Percentiles rank a stretch among this genome's conserved stretches.
Conservation (phyloP, 2,888 invertebrate genomes). For the Scaptomyza cyrtandrae region DNA sequence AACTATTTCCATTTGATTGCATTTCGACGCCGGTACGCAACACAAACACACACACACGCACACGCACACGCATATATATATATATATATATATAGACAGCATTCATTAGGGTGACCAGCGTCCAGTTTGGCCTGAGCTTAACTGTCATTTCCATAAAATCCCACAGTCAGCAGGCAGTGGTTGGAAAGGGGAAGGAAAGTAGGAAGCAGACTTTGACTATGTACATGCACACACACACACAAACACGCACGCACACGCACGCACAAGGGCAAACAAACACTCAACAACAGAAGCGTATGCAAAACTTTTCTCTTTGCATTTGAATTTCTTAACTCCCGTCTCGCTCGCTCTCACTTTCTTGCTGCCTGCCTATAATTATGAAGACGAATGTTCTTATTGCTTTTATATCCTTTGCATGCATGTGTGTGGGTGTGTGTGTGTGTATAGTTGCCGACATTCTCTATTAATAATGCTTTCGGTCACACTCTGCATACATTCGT, state of each 20-base stretch:
- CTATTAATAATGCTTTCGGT: conserved; percentile 79
- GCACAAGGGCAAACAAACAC: conserved; percentile 14
- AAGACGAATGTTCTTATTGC: conserved; percentile 79
- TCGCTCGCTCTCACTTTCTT: conserved; percentile 2
- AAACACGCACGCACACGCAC: conserved; percentile 4
- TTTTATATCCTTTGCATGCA: conserved; percentile 66
- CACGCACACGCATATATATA: conserved; percentile 3
- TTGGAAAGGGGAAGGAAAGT: neutral
- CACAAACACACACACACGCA: conserved; percentile 11
- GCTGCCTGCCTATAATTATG: conserved; percentile 66
- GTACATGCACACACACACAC: neutral
- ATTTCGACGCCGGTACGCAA: conserved; percentile 55
- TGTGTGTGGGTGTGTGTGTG: conserved; percentile 31
- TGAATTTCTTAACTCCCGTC: conserved; percentile 45
- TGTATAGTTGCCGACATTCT: conserved; percentile 66
- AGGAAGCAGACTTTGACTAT: neutral
- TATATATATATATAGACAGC: conserved; percentile 15
- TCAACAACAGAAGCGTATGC: conserved; percentile 64
- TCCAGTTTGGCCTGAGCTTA: conserved; percentile 62
- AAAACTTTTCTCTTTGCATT: conserved; percentile 73
- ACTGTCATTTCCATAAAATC: conserved; percentile 74
- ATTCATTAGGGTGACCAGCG: conserved; percentile 72
- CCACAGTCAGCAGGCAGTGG: conserved; percentile 8
- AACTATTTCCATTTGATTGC: conserved; percentile 78
- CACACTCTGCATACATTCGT: conserved; percentile 77